These are phyloP conservation scores for Caenorhabditis remanei DNA, from an alignment of 1,140 invertebrate species.

Conservation along the genomic window DNA sequence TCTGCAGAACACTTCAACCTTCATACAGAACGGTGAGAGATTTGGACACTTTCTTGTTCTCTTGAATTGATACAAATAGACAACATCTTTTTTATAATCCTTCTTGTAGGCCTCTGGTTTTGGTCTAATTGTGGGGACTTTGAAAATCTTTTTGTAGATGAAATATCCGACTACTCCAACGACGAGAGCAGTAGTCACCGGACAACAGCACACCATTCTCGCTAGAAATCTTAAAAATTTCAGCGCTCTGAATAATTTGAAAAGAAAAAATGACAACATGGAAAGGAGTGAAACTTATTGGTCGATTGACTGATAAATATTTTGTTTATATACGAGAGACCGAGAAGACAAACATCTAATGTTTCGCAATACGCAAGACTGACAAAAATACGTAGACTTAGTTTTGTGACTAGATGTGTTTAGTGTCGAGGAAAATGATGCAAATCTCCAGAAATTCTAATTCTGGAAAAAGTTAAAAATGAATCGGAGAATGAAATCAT, in stretches of 20 bases:
- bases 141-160: slow-evolving; percentile 40
- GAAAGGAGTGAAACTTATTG: background rate
- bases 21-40: slow-evolving; percentile 90
- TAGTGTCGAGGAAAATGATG: background rate
- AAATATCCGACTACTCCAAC: slow-evolving; percentile 11
- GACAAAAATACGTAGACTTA: background rate
- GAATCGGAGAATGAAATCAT: background rate
- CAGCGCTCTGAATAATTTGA: background rate
- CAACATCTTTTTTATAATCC: slow-evolving; percentile 60
- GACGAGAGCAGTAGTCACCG: background rate
- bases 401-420: slow-evolving; percentile 12
- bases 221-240: slow-evolving; percentile 7
- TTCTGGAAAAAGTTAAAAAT: background rate
- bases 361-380: background rate
- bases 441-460: background rate
- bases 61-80: slow-evolving; percentile 78
- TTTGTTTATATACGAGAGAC: slow-evolving; percentile 1
- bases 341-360: background rate
- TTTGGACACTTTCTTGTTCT: slow-evolving; percentile 87
- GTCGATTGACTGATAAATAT: background rate
- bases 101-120: slow-evolving; percentile 36
- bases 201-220: slow-evolving; percentile 15
- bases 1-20: slow-evolving; percentile 92
- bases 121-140: background rate
- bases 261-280: slow-evolving; percentile 1